Evolutionary conservation across 1,140 invertebrate species (phyloP), one percentile per base, ranked within the genome.

Genomic region (Asobara japonica): DNA sequence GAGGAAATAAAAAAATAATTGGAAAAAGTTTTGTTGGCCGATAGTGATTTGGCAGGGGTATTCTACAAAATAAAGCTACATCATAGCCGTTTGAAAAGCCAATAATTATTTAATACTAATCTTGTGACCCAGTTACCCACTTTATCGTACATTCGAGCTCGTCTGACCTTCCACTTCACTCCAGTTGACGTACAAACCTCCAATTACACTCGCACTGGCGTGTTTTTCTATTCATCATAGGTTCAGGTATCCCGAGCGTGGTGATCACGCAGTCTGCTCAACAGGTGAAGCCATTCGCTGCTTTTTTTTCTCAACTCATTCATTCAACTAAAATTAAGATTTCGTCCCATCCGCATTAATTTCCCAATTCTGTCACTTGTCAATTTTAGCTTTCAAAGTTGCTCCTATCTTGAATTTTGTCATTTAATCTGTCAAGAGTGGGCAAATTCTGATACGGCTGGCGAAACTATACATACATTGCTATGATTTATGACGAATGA

Each of bases 311-410:
- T 45, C n/a, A 16, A 56, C 25, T 56, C 51, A 56, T 27, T 25
- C 22, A 56, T 10, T 51, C 10, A 10, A 0, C 2, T 56, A 20
- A 18, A 56, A 22, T 25, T 56, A 22, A 56, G 22, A 56, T 18
- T 56, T 18, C 22, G 51, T 56, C 51, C 22, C 51, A 56, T 56
- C 51, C 20, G 22, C 1, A 18, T 83, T 80, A 77, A 83, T 81
- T 83, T 83, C 81, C 80, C 80, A 74, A 81, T 82, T 56, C 51
- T 82, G 77, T 75, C 41, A 33, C 69, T 27, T 69, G 45, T n/a
- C 61, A 22, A 77, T 65, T 8, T 41, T 27, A 25, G 33, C 51
- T 72, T n/a, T 45, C 30, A 20, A 16, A n/a, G 29, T 30, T 31
- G 36, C 16, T 13, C 65, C 7, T 38, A 25, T 66, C 25, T 36